phyloP scores from a whole-genome alignment of 92 coral and sea anemone genomes.

The Bergia puertoricense region DNA sequence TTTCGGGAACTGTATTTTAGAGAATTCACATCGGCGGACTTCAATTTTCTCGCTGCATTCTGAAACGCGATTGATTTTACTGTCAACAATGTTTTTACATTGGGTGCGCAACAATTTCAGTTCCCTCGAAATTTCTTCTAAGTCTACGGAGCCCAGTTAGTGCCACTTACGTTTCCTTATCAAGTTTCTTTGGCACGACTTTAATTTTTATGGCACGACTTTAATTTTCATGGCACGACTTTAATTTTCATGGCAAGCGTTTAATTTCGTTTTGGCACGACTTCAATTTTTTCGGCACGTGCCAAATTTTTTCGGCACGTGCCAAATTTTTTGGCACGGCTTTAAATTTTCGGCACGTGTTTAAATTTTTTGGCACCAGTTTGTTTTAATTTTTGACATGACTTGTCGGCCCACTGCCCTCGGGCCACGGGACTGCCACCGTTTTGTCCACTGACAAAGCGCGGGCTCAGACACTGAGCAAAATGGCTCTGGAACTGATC shows the following conservation, averaged over 20 bases:
- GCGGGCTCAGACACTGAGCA: not conserved
- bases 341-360: too few relatives aligned
- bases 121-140: constrained; percentile 30
- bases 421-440: not conserved
- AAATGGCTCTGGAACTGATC: not conserved
- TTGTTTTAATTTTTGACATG: too few relatives aligned
- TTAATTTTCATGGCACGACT: not conserved
- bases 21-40: constrained; percentile 36
- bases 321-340: not conserved
- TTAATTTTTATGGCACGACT: too few relatives aligned
- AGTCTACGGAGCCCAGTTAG: too few relatives aligned
- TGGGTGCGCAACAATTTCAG: constrained; percentile 27
- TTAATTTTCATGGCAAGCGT: not conserved
- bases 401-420: not conserved
- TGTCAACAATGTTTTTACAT: constrained; percentile 33
- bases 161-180: too few relatives aligned
- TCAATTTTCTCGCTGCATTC: constrained; percentile 33
- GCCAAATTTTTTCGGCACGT: not conserved
- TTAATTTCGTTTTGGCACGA: not conserved
- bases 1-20: constrained; percentile 22
- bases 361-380: not conserved
- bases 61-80: constrained; percentile 14
- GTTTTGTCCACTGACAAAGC: not conserved
- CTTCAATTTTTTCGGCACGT: not conserved
- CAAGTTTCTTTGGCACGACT: too few relatives aligned